Percentiles rank a stretch among this genome's conserved stretches.
Conservation (phyloP, 2,888 invertebrate genomes). For the Hypena proboscidalis region DNA sequence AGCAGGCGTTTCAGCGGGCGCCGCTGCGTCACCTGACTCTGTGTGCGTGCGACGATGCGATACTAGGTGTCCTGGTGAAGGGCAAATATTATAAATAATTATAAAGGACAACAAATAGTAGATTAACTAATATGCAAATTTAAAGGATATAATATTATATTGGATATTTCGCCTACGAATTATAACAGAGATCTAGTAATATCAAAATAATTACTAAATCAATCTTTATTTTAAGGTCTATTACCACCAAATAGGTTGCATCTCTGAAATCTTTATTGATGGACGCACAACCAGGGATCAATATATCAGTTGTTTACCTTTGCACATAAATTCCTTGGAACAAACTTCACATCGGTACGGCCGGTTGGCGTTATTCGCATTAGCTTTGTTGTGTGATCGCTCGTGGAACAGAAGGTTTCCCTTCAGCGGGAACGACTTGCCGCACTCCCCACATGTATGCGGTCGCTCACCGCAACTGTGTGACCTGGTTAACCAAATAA, state of each 20-base stretch:
- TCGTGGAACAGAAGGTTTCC: conserved; percentile 94
- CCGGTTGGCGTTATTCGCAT: conserved; percentile 82
- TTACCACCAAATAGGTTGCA: no score
- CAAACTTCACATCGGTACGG: conserved; percentile 93
- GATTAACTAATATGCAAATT: no score
- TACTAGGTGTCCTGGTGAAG: conserved; percentile 90
- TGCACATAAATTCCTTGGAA: conserved; percentile 94
- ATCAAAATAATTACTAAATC: no score
- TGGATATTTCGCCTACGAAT: no score
- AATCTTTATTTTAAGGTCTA: no score
- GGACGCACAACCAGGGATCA: background rate
- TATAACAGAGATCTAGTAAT: no score
- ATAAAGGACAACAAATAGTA: no score
- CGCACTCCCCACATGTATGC: conserved; percentile 93
- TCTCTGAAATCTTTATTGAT: no score
- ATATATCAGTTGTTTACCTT: conserved; percentile 81
- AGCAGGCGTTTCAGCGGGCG: conserved; percentile 58
- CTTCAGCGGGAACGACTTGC: conserved; percentile 94
- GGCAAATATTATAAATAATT: no score
- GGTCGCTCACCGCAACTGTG: conserved; percentile 92
- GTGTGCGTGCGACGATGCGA: conserved; percentile 92
- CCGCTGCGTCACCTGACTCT: conserved; percentile 71
- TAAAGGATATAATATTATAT: no score
- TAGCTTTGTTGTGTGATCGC: conserved; percentile 92
- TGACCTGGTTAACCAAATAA: conserved; percentile 55